phyloP scores from a whole-genome alignment of 1,140 invertebrate genomes.

The Lepidurus couesii region DNA sequence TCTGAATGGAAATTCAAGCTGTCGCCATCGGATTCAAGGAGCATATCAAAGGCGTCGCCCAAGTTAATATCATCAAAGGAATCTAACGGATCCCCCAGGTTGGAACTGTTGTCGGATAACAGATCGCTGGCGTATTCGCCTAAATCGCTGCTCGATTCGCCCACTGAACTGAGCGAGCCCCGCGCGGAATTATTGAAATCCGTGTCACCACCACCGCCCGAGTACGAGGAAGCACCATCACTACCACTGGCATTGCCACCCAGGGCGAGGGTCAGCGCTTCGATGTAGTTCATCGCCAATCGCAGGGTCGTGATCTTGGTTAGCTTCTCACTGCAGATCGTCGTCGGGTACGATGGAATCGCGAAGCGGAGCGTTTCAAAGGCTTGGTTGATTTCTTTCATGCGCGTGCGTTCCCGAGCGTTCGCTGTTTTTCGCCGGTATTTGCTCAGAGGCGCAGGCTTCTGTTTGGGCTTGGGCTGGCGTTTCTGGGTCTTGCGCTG shows the following conservation, averaged over 20 bases:
- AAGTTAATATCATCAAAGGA: slow-evolving; percentile 41
- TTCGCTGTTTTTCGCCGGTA: slow-evolving; percentile 84
- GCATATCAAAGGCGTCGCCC: slow-evolving; percentile 45
- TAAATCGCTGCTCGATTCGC: slow-evolving; percentile 39
- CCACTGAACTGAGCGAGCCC: slow-evolving; percentile 34
- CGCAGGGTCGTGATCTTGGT: slow-evolving; percentile 84
- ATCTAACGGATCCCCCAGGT: slow-evolving; percentile 40
- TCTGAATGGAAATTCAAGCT: slow-evolving; percentile 45
- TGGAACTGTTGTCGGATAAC: slow-evolving; percentile 41
- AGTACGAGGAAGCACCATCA: slow-evolving; percentile 34
- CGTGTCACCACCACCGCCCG: slow-evolving; percentile 34
- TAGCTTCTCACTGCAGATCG: slow-evolving; percentile 61
- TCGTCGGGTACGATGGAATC: slow-evolving; percentile 54
- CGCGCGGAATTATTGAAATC: slow-evolving; percentile 34
- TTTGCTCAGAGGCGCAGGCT: slow-evolving; percentile 77
- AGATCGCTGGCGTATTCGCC: slow-evolving; percentile 41
- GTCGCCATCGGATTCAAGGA: slow-evolving; percentile 52
- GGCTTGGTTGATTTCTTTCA: slow-evolving; percentile 81
- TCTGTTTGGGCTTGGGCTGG: slow-evolving; percentile 55
- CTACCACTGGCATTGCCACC: background rate
- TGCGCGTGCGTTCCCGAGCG: slow-evolving; percentile 72
- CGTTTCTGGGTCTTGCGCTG: slow-evolving; percentile 29
- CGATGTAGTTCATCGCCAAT: slow-evolving; percentile 80
- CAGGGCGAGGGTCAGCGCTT: slow-evolving; percentile 53
- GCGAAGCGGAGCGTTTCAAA: slow-evolving; percentile 71